Percentiles rank a stretch among this genome's conserved stretches.
Conservation (phyloP, 2,797 vertebrate species). For the Paguma larvata region DNA sequence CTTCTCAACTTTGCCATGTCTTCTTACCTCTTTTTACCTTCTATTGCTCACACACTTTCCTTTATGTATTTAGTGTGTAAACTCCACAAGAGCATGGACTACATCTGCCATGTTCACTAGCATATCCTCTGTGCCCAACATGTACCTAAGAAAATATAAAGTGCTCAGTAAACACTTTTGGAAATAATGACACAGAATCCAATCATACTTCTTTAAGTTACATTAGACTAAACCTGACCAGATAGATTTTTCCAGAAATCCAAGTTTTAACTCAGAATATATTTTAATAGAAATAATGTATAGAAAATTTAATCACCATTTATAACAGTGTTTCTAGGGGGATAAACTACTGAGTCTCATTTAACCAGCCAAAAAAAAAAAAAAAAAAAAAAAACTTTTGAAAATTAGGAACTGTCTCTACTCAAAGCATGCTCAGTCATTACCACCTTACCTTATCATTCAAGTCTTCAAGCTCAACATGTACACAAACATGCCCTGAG, state of each 20-base stretch:
- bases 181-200: neutral
- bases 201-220: neutral
- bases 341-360: neutral
- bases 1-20: neutral
- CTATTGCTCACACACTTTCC: neutral
- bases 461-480: neutral
- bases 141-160: neutral
- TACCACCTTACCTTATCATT: neutral
- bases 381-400: neutral
- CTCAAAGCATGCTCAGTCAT: neutral
- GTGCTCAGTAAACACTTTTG: neutral
- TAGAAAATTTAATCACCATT: neutral
- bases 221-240: neutral
- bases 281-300: neutral
- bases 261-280: neutral
- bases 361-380: neutral
- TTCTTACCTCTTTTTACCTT: neutral
- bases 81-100: neutral
- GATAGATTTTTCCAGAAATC: neutral
- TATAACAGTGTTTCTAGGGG: neutral
- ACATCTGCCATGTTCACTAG: neutral
- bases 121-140: neutral
- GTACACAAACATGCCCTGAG: neutral
- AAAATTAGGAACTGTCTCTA: neutral
- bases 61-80: neutral